Percentiles rank a stretch among this genome's conserved stretches.
Conservation (phyloP, 1,140 invertebrate species). For the Hormaphis cornu region DNA sequence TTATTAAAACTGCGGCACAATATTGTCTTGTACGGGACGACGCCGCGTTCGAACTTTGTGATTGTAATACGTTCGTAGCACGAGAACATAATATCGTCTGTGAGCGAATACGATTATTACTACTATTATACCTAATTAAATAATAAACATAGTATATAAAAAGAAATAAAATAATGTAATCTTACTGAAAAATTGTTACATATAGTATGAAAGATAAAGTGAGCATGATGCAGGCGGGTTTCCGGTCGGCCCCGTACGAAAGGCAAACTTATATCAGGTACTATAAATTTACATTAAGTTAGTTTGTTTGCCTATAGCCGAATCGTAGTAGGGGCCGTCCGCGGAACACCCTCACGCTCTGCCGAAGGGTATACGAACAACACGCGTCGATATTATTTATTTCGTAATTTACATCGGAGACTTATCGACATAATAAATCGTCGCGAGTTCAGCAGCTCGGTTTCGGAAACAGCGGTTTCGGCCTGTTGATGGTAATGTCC, state of each 20-base stretch:
- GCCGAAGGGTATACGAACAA: conserved; percentile 10
- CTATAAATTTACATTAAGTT: conserved; percentile 23
- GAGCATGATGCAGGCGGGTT: not conserved
- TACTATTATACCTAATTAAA: no score
- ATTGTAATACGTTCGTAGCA: not conserved
- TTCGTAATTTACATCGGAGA: conserved; percentile 14
- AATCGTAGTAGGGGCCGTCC: conserved; percentile 22
- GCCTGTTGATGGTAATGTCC: conserved; percentile 7
- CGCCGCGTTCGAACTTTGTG: no score
- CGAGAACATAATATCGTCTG: not conserved
- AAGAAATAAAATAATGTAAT: not conserved
- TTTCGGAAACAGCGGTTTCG: conserved; percentile 12
- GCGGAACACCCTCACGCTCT: not conserved
- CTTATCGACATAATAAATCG: conserved; percentile 28
- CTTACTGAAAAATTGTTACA: not conserved
- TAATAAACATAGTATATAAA: no score
- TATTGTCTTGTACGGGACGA: no score
- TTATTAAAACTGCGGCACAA: no score
- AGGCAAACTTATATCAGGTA: conserved; percentile 32
- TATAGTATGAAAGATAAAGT: conserved; percentile 4
- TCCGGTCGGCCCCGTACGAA: conserved; percentile 20
- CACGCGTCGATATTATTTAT: not conserved
- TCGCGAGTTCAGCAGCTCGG: not conserved
- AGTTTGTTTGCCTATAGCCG: conserved; percentile 27
- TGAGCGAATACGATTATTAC: no score